phyloP scores from a whole-genome alignment of 2,888 invertebrate genomes.

The Ichneumoninae sp. region DNA sequence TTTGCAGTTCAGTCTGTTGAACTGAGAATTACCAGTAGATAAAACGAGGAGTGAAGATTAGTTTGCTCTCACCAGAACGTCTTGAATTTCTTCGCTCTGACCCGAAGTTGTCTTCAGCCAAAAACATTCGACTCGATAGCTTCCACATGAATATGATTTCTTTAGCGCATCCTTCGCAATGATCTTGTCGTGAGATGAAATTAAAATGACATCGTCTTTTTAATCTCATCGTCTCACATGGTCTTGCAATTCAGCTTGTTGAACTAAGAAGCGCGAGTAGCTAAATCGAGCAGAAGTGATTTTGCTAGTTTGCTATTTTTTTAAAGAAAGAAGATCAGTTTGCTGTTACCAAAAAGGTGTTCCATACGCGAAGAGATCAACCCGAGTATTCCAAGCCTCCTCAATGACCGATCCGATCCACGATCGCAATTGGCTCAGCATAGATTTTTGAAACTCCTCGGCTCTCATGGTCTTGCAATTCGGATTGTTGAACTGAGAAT shows the following conservation, averaged over 20 bases:
- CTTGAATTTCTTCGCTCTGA: slow-evolving; percentile 15
- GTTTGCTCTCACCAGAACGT: too few relatives aligned
- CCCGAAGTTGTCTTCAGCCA: not conserved
- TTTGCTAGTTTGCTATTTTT: too few relatives aligned
- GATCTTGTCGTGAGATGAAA: too few relatives aligned
- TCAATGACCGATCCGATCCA: slow-evolving; percentile 24
- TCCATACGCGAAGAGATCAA: not conserved
- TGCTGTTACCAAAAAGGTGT: too few relatives aligned
- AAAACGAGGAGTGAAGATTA: too few relatives aligned
- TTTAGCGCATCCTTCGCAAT: slow-evolving; percentile 2
- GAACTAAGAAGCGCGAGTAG: not conserved
- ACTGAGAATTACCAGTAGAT: not conserved
- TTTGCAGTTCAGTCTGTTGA: not conserved
- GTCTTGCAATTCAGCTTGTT: not conserved
- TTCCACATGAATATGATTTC: slow-evolving; percentile 35
- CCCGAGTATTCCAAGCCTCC: not conserved
- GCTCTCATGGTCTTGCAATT: too few relatives aligned
- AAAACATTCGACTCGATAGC: slow-evolving; percentile 10
- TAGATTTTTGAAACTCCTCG: too few relatives aligned
- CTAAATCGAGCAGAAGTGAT: too few relatives aligned
- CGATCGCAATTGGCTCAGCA: slow-evolving; percentile 5
- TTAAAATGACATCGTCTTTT: too few relatives aligned
- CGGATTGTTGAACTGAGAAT: not conserved
- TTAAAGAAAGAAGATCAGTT: too few relatives aligned
- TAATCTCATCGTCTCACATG: too few relatives aligned